Evolutionary conservation across 1,140 invertebrate species (phyloP), one percentile per base, ranked within the genome.

Genomic region (Leptinotarsa defecta): DNA sequence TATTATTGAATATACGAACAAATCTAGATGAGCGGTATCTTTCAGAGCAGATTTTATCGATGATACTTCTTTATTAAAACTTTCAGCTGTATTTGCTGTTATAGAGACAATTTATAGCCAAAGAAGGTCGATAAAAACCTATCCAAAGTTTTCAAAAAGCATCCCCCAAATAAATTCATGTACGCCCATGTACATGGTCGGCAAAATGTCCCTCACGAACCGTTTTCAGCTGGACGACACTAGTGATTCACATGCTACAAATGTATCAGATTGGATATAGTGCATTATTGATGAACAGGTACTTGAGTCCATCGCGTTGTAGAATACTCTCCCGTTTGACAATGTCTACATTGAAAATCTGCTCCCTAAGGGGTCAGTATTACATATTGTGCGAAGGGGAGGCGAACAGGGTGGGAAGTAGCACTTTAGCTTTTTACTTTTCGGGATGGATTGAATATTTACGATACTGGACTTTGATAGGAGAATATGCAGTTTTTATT

Each of bases 251-350:
- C 80, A 81, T 81, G 75, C 77, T 76, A 74, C 77, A 81, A 81
- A 81, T 80, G 76, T 80, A 83, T 79, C 80, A 81, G 79, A 80
- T 80, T 80, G 79, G 77, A 82, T 80, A 79, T 80, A 83, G 81
- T 82, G 82, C 81, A 84, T 84, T 84, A 84, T 84, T 82, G 82
- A 83, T 84, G 83, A 84, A 82, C 83, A 84, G 83, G 83, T 84
- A 84, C 83, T 84, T 81, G 63, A 76, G 73, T 79, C 49, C 48
- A 70, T 79, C 76, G 68, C 73, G 65, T 76, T 61, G 13, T 57
- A 57, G 52, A 57, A 57, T 57, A 57, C 52, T 57, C 52, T 57
- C 52, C 52, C 52, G 5, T 57, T 57, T 57, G 65, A 76, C 61
- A 48, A 69, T 68, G 34, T 68, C 34, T 68, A 27, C n/a, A 68